Percentiles rank a stretch among this genome's conserved stretches.
Conservation (phyloP, 2,113 vertebrate species). For the Sceloporus tristichus region DNA sequence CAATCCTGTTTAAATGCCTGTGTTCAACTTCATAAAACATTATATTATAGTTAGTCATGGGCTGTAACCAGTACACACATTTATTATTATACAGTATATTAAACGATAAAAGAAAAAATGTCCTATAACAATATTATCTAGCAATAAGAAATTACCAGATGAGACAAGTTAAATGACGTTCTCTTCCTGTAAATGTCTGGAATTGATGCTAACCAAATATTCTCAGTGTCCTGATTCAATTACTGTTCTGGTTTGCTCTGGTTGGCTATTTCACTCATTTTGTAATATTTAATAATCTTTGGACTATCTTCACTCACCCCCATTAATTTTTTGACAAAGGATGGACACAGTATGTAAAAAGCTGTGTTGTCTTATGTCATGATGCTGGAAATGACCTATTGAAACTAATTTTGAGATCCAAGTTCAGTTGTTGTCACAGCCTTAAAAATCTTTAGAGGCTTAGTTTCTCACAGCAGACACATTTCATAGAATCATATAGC, state of each 20-base stretch:
- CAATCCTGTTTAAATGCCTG: background rate
- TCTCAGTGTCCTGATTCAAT: background rate
- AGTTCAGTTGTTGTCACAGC: no score
- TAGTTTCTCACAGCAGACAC: no score
- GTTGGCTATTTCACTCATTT: background rate
- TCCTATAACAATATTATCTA: background rate
- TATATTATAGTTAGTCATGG: background rate
- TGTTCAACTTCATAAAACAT: background rate
- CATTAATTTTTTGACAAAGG: background rate
- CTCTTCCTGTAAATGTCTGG: background rate
- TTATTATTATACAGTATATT: background rate
- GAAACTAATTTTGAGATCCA: no score
- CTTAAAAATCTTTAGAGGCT: no score
- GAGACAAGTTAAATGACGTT: background rate
- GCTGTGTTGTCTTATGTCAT: background rate
- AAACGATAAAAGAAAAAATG: background rate
- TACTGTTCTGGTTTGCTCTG: background rate
- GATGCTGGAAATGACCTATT: background rate
- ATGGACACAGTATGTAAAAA: background rate
- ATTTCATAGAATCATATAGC: no score
- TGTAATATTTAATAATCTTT: background rate
- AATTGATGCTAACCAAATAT: conserved; percentile 22
- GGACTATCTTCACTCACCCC: background rate
- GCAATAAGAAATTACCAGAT: background rate
- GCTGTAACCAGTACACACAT: background rate